Evolutionary conservation across 1,140 invertebrate species (phyloP).

Genomic region (Drosophila pallidifrons): DNA sequence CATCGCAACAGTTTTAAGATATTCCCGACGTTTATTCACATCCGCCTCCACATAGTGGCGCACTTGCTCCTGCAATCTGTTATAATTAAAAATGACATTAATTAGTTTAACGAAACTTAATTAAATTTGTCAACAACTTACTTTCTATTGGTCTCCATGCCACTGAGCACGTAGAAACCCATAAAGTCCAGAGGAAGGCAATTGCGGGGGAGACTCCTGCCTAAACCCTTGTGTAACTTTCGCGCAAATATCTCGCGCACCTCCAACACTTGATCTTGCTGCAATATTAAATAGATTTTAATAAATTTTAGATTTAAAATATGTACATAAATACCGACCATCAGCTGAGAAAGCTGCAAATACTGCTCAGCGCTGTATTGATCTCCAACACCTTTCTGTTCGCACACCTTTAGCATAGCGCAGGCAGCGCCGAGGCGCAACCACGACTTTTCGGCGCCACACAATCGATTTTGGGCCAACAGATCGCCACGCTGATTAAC

Average conservation of each 20-base stretch:
- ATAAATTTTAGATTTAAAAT: neutral
- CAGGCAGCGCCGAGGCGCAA: constrained; percentile 95
- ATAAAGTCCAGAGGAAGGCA: constrained; percentile 98
- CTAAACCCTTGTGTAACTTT: constrained; percentile 95
- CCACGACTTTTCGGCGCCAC: constrained; percentile 96
- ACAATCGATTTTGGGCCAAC: constrained; percentile 90
- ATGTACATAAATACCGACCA: constrained; percentile 86
- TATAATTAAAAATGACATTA: neutral
- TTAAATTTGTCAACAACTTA: constrained; percentile 38
- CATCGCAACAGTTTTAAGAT: constrained; percentile 92
- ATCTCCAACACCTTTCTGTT: constrained; percentile 97
- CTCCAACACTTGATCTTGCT: constrained; percentile 91
- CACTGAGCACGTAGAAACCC: constrained; percentile 96
- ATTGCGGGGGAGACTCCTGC: constrained; percentile 92
- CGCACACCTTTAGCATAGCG: constrained; percentile 98
- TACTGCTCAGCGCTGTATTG: constrained; percentile 97
- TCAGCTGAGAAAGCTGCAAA: constrained; percentile 95
- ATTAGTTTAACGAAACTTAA: neutral
- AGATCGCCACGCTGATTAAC: constrained; percentile 94
- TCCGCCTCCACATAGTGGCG: constrained; percentile 87
- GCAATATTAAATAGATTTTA: constrained; percentile 85
- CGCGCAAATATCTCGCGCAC: constrained; percentile 95
- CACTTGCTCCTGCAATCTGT: constrained; percentile 71
- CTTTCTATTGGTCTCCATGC: constrained; percentile 92
- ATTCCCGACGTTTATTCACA: constrained; percentile 95